Evolutionary conservation across 2,797 vertebrate species (phyloP).

Genomic region (Varecia variegata): DNA sequence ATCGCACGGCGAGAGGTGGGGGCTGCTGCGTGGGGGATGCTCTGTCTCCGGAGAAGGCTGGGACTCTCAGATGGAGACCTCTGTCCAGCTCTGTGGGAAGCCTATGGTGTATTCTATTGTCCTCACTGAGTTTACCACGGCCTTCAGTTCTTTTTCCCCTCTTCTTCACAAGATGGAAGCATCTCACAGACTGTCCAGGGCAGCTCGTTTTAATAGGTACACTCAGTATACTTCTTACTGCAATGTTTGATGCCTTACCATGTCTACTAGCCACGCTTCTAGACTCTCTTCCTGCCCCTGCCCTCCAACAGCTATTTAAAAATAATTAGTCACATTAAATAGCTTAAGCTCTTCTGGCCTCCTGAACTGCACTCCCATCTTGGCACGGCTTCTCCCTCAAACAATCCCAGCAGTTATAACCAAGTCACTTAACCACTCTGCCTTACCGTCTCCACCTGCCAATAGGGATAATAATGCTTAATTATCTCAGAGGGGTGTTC

Average conservation of each 20-base stretch:
- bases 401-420: constrained; percentile 59
- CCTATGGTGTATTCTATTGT: neutral
- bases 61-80: neutral
- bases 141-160: neutral
- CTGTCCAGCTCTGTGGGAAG: neutral
- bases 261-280: neutral
- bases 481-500: constrained; percentile 67
- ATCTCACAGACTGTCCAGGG: neutral
- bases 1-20: rapidly evolving
- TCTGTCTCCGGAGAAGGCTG: neutral
- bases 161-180: neutral
- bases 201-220: neutral
- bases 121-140: neutral
- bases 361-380: constrained; percentile 53
- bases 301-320: constrained; percentile 32
- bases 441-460: constrained; percentile 69
- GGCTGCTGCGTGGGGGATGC: neutral
- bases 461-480: constrained; percentile 69
- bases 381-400: constrained; percentile 49
- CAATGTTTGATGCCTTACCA: neutral
- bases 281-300: neutral
- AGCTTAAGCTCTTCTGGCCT: constrained; percentile 34
- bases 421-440: constrained; percentile 69
- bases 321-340: constrained; percentile 52
- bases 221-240: neutral